phyloP scores from a whole-genome alignment of 1,140 invertebrate genomes.

The Dryas iulia region DNA sequence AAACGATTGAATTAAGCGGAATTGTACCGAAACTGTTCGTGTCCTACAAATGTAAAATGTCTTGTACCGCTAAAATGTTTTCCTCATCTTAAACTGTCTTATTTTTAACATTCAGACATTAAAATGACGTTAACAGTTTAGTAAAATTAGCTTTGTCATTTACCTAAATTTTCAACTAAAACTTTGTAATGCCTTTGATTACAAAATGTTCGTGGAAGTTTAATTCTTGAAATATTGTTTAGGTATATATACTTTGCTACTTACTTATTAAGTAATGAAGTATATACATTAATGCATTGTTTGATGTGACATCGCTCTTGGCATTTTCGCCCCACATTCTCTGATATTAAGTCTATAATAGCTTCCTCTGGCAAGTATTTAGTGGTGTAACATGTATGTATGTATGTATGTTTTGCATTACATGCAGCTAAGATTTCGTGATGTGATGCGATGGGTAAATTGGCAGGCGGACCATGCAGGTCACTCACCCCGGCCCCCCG shows the following conservation, averaged over 20 bases:
- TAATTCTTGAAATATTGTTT: not conserved
- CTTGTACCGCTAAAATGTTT: not conserved
- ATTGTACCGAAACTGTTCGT: constrained; percentile 3
- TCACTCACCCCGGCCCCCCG: constrained; percentile 56
- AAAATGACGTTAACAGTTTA: not conserved
- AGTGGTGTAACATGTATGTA: constrained; percentile 10
- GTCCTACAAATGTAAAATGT: not conserved
- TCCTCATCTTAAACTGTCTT: not conserved
- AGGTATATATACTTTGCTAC: constrained; percentile 4
- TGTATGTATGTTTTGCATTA: constrained; percentile 35
- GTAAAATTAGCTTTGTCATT: not conserved
- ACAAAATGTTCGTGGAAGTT: not conserved
- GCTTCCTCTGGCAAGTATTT: not conserved
- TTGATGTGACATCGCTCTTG: not conserved
- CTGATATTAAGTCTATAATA: not conserved
- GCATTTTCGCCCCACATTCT: not conserved
- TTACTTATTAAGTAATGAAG: constrained; percentile 17
- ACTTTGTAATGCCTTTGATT: not conserved
- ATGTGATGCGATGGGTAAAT: constrained; percentile 70
- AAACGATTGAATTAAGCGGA: constrained; percentile 1
- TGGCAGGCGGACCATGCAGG: constrained; percentile 71
- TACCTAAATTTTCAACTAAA: not conserved
- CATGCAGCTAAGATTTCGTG: constrained; percentile 64
- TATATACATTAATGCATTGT: constrained; percentile 13
- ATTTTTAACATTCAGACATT: not conserved